A percentile compares a stretch with the other conserved stretches of the same genome.
Evolutionary conservation across 2,113 vertebrate genomes (phyloP).

Genomic region (Nothocercus nigrocapillus): DNA sequence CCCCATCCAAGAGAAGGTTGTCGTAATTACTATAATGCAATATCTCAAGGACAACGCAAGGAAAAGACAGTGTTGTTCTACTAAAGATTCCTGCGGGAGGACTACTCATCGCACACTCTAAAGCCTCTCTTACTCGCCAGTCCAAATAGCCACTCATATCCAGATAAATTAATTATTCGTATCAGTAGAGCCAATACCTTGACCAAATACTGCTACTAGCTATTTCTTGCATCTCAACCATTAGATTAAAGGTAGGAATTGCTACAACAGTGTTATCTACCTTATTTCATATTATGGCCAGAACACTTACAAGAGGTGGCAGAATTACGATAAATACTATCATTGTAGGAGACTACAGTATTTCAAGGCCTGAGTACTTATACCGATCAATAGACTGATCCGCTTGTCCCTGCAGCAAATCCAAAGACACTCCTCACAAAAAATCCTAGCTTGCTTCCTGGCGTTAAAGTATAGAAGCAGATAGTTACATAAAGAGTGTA

Average conservation of each 20-base stretch:
- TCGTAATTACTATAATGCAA: neutral
- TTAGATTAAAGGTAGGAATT: neutral
- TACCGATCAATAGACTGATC: neutral
- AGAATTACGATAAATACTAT: neutral
- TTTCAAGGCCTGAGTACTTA: neutral
- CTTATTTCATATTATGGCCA: neutral
- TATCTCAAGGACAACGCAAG: neutral
- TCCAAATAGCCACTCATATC: neutral
- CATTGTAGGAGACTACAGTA: neutral
- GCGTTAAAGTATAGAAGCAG: neutral
- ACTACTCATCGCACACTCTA: neutral
- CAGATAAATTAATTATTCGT: conserved; percentile 27
- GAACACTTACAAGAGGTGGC: neutral
- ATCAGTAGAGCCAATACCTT: neutral
- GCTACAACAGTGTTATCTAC: neutral
- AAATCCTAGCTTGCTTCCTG: neutral
- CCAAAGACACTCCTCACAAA: neutral
- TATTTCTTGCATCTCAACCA: neutral
- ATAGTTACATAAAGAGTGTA: neutral
- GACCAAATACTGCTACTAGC: neutral
- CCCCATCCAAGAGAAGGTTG: neutral
- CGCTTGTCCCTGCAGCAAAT: neutral
- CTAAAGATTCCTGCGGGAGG: neutral
- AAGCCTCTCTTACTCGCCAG: neutral
- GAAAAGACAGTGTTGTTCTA: neutral